These are phyloP conservation scores for Galerucella pusilla DNA, from an alignment of 2,888 invertebrate species.

Conservation along the genomic window DNA sequence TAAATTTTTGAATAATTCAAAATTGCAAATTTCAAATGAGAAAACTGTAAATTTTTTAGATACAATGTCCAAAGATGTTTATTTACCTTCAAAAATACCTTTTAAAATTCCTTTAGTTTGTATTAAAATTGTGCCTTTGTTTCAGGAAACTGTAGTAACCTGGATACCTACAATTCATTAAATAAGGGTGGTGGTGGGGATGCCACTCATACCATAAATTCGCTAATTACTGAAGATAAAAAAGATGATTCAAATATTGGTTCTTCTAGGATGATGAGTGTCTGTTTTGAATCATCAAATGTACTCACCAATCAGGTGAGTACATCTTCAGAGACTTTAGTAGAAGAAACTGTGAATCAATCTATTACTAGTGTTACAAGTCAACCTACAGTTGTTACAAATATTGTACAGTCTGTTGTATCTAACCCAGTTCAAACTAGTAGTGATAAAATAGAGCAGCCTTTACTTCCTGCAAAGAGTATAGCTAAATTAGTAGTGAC, in stretches of 20 bases:
- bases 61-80: background rate
- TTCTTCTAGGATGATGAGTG: conserved; percentile 59
- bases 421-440: conserved; percentile 32
- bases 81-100: too few species aligned
- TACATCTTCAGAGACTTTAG: conserved; percentile 31
- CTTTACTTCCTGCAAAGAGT: conserved; percentile 43
- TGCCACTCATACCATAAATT: conserved; percentile 21
- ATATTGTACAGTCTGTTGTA: conserved; percentile 34
- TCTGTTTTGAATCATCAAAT: conserved; percentile 59
- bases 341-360: conserved; percentile 30
- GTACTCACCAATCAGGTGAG: conserved; percentile 53
- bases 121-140: conserved; percentile 1
- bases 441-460: conserved; percentile 36
- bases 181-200: conserved; percentile 59
- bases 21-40: background rate
- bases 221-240: conserved; percentile 20
- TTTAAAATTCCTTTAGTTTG: background rate
- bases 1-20: too few species aligned
- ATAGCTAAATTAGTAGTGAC: conserved; percentile 56
- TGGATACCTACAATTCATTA: conserved; percentile 42
- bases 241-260: conserved; percentile 50
- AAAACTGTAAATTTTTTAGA: background rate
- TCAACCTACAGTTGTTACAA: conserved; percentile 39
- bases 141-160: conserved; percentile 38
- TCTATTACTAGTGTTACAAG: conserved; percentile 30